Evolutionary conservation across 2,113 vertebrate genomes (phyloP).

Genomic region (Electrona antarctica): DNA sequence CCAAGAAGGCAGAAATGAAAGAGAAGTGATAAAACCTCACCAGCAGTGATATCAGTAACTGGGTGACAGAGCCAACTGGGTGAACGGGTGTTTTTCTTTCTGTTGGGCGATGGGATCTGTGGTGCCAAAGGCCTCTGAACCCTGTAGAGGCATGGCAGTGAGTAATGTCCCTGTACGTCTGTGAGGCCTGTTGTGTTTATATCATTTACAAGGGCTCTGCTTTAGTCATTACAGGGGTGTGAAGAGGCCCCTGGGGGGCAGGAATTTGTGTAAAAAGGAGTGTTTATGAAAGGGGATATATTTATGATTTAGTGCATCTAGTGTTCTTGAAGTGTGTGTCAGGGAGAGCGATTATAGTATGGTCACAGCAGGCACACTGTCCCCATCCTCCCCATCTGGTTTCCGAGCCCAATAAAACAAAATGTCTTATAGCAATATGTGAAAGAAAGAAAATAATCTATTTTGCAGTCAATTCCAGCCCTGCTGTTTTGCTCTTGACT

Average conservation of each 20-base stretch:
- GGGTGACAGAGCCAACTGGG: slow-evolving; percentile 46
- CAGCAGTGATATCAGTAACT: slow-evolving; percentile 54
- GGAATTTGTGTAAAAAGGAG: slow-evolving; percentile 76
- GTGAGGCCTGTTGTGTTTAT: slow-evolving; percentile 74
- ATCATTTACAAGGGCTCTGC: slow-evolving; percentile 88
- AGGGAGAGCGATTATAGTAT: neutral
- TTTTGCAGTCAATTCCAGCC: no score
- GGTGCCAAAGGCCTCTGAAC: slow-evolving; percentile 54
- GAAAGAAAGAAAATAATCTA: neutral
- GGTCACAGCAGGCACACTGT: slow-evolving; percentile 3
- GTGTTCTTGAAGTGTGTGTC: slow-evolving; percentile 78
- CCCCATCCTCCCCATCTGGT: neutral
- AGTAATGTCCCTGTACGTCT: slow-evolving; percentile 85
- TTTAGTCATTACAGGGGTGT: slow-evolving; percentile 90
- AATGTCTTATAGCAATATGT: neutral
- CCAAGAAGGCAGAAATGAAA: slow-evolving; percentile 20
- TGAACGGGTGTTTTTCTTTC: slow-evolving; percentile 48
- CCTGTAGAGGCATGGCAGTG: slow-evolving; percentile 81
- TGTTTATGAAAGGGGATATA: slow-evolving; percentile 76
- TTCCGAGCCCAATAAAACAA: slow-evolving; percentile 1
- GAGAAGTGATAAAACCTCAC: slow-evolving; percentile 51
- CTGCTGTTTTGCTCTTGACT: no score
- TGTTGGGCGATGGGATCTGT: slow-evolving; percentile 33
- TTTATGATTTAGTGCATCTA: slow-evolving; percentile 83
- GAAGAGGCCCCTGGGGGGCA: slow-evolving; percentile 83